phyloP scores from a whole-genome alignment of 2,113 vertebrate species.

The Tamias sibiricus region DNA sequence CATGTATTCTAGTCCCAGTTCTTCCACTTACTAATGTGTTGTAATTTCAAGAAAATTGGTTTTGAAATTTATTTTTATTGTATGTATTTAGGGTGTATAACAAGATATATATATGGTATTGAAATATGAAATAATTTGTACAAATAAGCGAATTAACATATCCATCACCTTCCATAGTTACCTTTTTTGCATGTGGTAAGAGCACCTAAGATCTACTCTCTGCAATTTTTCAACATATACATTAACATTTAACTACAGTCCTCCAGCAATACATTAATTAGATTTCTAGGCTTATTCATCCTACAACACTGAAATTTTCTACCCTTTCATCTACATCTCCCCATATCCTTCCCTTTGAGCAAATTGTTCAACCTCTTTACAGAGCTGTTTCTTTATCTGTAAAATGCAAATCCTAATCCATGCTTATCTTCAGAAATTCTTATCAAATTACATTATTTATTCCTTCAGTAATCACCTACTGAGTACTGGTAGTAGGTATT shows the following conservation, averaged over 20 bases:
- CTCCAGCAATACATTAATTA: not conserved
- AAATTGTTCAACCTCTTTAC: conserved; percentile 34
- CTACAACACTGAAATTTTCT: not conserved
- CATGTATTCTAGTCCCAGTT: not conserved
- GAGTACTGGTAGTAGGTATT: not conserved
- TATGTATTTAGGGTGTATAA: not conserved
- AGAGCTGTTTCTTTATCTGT: conserved; percentile 13
- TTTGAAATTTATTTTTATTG: not conserved
- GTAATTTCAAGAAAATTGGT: not conserved
- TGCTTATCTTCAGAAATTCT: conserved; percentile 42
- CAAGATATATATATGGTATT: not conserved
- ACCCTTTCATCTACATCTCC: not conserved
- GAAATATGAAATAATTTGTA: not conserved
- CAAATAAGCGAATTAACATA: not conserved
- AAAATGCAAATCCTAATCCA: conserved; percentile 40
- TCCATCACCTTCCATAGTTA: not conserved
- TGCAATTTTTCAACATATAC: not conserved
- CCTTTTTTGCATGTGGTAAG: not conserved
- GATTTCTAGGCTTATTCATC: not conserved
- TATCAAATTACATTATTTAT: conserved; percentile 28
- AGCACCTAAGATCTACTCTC: not conserved
- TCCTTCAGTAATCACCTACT: not conserved
- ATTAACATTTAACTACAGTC: not conserved
- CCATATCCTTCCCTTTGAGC: not conserved
- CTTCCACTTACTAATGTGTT: conserved; percentile 38